Percentiles rank a stretch among this genome's conserved stretches.
These are phyloP conservation scores for Balaeniceps rex DNA, from an alignment of 2,113 vertebrate genomes.

Conservation along the genomic window DNA sequence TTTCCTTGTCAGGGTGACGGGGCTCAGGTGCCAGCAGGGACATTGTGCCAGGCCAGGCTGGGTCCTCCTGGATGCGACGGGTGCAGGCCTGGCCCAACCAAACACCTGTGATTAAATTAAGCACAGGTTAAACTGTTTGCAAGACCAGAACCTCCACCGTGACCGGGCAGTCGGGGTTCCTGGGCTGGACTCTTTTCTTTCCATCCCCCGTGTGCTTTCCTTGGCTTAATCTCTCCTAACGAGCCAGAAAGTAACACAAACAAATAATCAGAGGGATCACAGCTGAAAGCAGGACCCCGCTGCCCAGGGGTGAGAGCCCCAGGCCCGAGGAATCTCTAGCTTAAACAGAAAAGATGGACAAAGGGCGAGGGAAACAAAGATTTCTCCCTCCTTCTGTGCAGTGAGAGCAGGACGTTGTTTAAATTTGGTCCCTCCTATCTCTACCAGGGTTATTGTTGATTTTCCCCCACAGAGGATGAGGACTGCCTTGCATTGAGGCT, in stretches of 20 bases:
- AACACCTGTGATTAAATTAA: background rate
- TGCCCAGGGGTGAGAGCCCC: background rate
- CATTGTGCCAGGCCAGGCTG: background rate
- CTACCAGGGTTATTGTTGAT: background rate
- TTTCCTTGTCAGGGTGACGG: background rate
- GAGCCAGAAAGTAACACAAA: background rate
- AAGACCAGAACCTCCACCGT: background rate
- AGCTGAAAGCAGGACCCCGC: background rate
- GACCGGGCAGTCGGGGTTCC: background rate
- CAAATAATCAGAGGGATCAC: background rate
- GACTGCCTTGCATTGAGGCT: accelerated
- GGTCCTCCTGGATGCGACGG: background rate
- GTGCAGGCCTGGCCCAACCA: background rate
- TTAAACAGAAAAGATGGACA: background rate
- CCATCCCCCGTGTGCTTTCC: background rate
- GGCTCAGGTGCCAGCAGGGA: background rate
- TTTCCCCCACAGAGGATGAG: background rate
- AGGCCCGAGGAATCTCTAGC: background rate
- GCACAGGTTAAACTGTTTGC: accelerated
- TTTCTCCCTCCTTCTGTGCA: background rate
- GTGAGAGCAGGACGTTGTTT: background rate
- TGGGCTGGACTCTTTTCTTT: background rate
- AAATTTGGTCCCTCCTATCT: background rate
- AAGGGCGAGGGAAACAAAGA: background rate
- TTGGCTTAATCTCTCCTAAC: background rate